phyloP scores from a whole-genome alignment of 2,113 vertebrate species.

The Bungarus multicinctus region DNA sequence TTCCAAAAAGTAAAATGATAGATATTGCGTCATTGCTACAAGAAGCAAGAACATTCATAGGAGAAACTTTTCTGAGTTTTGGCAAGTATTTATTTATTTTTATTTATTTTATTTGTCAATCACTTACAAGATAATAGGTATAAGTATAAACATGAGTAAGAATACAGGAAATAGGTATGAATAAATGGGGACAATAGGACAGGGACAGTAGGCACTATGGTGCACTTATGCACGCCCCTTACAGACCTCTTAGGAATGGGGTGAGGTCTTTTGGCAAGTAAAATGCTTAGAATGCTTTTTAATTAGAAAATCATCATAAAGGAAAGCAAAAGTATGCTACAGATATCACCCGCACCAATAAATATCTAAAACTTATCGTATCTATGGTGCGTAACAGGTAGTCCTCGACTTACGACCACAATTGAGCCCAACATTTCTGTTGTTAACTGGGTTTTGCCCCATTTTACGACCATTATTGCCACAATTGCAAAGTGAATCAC shows the following conservation, averaged over 20 bases:
- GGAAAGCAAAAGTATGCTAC: neutral
- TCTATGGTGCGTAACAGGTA: neutral
- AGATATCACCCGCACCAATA: neutral
- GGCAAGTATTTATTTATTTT: neutral
- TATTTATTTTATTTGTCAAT: too few species aligned
- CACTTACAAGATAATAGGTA: too few species aligned
- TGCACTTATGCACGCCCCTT: too few species aligned
- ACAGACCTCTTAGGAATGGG: too few species aligned
- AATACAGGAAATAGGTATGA: too few species aligned
- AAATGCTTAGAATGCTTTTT: neutral
- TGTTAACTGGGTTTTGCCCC: neutral
- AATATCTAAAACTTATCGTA: neutral
- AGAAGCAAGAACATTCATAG: neutral
- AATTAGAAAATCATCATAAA: neutral
- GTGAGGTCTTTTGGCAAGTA: neutral
- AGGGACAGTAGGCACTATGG: too few species aligned
- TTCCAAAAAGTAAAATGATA: neutral
- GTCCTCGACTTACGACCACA: neutral
- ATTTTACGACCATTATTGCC: neutral
- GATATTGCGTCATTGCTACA: neutral
- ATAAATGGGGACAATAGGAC: too few species aligned
- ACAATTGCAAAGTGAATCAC: neutral
- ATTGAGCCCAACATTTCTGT: neutral
- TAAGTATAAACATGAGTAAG: too few species aligned
- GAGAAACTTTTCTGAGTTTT: neutral